Evolutionary conservation across 2,888 invertebrate genomes (phyloP).

Genomic region (Eupithecia subfuscata): DNA sequence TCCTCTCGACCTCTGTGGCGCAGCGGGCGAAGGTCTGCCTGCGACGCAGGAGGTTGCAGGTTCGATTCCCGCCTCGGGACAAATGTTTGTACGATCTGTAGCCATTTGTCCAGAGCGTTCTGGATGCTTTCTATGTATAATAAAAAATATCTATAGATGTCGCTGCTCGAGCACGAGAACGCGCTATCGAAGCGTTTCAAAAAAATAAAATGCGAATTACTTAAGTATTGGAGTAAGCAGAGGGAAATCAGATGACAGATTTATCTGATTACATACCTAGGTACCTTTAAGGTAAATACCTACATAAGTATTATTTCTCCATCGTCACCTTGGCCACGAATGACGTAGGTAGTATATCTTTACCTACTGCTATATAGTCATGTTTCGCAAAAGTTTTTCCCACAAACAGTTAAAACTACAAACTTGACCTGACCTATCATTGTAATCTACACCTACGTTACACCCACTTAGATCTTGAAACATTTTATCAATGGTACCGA

Average conservation of each 20-base stretch:
- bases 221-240: not conserved
- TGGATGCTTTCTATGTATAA: no score
- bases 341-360: not conserved
- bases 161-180: no score
- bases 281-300: no score
- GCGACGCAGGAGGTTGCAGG: no score
- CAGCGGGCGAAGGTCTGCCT: no score
- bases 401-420: not conserved
- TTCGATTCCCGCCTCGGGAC: no score
- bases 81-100: no score
- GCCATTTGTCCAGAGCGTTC: no score
- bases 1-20: no score
- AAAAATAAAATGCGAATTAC: no score
- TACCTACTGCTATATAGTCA: not conserved
- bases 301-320: not conserved
- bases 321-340: not conserved
- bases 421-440: not conserved
- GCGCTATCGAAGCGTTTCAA: no score
- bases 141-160: no score
- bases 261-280: not conserved
- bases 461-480: not conserved
- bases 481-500: not conserved
- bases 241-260: not conserved
- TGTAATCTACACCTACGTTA: not conserved
- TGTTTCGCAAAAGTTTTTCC: conserved; percentile 4